Conservation (phyloP, 2,797 vertebrate genomes). For the Echeneis naucrates region DNA sequence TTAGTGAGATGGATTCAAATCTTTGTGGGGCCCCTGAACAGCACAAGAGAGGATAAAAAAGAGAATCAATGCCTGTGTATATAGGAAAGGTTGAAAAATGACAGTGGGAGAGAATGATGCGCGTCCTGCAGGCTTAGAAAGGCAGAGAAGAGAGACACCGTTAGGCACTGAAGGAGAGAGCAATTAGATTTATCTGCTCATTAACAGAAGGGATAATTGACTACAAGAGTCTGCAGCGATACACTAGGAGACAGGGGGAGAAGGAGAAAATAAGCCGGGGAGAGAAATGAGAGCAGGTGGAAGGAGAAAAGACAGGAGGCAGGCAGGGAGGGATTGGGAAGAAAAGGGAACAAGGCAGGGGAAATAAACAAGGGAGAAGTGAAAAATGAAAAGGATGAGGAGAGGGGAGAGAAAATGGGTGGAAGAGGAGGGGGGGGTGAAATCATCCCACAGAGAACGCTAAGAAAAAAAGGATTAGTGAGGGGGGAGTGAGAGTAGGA, state of each 20-base stretch:
- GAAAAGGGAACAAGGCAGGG: conserved; percentile 69
- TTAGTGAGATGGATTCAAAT: conserved; percentile 24
- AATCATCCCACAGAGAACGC: conserved; percentile 63
- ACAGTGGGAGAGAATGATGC: conserved; percentile 49
- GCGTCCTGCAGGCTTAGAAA: conserved; percentile 62
- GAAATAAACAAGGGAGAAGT: conserved; percentile 68
- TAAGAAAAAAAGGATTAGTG: conserved; percentile 70
- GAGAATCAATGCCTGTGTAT: conserved; percentile 20
- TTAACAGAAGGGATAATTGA: conserved; percentile 86
- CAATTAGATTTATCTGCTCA: conserved; percentile 87
- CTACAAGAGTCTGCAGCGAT: conserved; percentile 80
- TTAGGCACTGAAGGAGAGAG: conserved; percentile 77
- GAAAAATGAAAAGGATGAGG: conserved; percentile 70
- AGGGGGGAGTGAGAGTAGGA: conserved; percentile 44
- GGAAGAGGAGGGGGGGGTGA: conserved; percentile 19
- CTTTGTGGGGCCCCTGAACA: conserved; percentile 14
- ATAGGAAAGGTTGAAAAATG: conserved; percentile 61
- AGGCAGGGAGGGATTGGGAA: conserved; percentile 56
- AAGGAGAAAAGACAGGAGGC: conserved; percentile 67
- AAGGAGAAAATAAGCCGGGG: conserved; percentile 65
- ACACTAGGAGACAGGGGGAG: conserved; percentile 69
- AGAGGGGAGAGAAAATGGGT: conserved; percentile 54
- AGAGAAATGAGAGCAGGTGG: conserved; percentile 77
- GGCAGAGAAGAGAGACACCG: conserved; percentile 66
- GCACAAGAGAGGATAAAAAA: conserved; percentile 29